Conservation (phyloP, 2,888 invertebrate genomes). For the Dendrolimus houi region DNA sequence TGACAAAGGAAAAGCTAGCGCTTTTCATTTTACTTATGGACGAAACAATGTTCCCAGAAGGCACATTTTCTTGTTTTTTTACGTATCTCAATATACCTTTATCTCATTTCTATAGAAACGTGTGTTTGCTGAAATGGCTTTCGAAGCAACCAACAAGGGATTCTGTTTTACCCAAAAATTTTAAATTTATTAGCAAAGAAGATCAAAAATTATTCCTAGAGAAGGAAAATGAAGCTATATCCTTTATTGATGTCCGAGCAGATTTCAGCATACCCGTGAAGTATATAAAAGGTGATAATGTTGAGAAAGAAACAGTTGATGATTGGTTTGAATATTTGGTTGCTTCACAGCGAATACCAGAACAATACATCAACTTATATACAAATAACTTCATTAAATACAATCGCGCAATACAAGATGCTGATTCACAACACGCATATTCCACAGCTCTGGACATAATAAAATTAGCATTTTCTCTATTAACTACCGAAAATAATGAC, state of each 20-base stretch:
- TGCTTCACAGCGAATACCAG: background rate
- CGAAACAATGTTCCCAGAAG: slow-evolving; percentile 14
- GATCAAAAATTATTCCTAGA: background rate
- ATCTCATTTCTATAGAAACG: no score
- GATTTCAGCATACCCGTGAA: background rate
- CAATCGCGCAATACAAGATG: background rate
- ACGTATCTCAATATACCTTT: no score
- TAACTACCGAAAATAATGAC: background rate
- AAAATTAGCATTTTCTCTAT: background rate
- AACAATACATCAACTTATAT: background rate
- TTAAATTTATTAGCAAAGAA: no score
- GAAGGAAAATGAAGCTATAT: background rate
- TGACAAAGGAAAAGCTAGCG: slow-evolving; percentile 21
- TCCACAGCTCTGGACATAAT: background rate
- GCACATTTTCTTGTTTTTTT: slow-evolving; percentile 12
- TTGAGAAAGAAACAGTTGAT: background rate
- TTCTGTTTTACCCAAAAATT: no score
- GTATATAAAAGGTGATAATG: background rate
- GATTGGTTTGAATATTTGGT: background rate
- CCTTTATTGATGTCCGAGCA: background rate
- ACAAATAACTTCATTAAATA: background rate
- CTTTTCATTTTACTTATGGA: slow-evolving; percentile 27
- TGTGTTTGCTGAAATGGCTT: no score
- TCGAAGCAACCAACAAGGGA: no score
- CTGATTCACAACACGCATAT: background rate